A percentile compares a stretch with the other conserved stretches of the same genome.
Conservation (phyloP, 2,888 invertebrate species). For the Hermaeophaga mercurialis region DNA sequence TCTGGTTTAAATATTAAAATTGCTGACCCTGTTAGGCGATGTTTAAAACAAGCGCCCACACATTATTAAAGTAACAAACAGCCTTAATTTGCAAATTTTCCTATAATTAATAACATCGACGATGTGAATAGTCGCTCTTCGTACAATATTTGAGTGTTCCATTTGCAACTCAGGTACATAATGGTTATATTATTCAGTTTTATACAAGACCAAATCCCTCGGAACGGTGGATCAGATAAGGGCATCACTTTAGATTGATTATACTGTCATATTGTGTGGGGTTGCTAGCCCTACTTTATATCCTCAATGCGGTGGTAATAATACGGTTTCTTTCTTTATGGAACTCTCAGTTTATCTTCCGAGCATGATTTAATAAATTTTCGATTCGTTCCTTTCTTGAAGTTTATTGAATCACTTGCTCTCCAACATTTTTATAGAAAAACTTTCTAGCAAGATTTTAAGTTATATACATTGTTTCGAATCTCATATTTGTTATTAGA, state of each 20-base stretch:
- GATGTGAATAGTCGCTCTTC: slow-evolving; percentile 13
- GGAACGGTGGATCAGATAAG: slow-evolving; percentile 23
- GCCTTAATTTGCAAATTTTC: slow-evolving; percentile 5
- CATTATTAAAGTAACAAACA: neutral
- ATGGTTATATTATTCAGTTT: slow-evolving; percentile 27
- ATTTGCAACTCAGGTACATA: slow-evolving; percentile 23
- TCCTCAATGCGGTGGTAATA: slow-evolving; percentile 20
- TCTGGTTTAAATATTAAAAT: too few relatives aligned
- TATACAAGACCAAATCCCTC: slow-evolving; percentile 23
- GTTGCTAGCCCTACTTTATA: slow-evolving; percentile 19
- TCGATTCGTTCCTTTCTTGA: slow-evolving; percentile 9
- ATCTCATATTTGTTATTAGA: too few relatives aligned
- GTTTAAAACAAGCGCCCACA: neutral
- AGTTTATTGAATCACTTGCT: slow-evolving; percentile 1
- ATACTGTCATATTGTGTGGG: slow-evolving; percentile 28
- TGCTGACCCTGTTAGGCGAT: neutral
- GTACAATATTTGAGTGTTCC: slow-evolving; percentile 18
- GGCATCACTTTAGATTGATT: slow-evolving; percentile 27
- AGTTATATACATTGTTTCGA: too few relatives aligned
- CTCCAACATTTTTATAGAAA: neutral
- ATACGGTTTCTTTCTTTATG: slow-evolving; percentile 22
- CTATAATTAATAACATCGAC: slow-evolving; percentile 21
- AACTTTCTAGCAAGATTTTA: neutral
- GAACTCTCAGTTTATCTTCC: slow-evolving; percentile 17
- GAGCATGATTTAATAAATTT: slow-evolving; percentile 22